phyloP scores from a whole-genome alignment of 2,113 vertebrate genomes.

The Microtus pennsylvanicus region DNA sequence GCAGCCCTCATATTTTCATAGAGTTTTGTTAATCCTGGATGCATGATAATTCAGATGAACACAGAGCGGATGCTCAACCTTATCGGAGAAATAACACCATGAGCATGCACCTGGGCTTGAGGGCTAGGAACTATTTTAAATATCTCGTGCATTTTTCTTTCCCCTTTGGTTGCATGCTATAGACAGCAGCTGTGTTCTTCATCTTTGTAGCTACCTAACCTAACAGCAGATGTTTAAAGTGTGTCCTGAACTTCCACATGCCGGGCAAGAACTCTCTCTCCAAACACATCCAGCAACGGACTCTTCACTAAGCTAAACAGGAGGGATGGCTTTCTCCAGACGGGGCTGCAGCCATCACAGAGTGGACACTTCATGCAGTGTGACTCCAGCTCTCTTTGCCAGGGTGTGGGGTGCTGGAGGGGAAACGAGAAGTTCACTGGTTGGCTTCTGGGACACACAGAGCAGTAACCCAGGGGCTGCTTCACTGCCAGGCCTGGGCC shows the following conservation, averaged over 20 bases:
- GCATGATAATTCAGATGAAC: neutral
- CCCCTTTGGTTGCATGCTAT: neutral
- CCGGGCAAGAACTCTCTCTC: neutral
- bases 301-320: neutral
- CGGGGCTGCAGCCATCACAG: neutral
- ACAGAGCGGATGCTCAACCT: neutral
- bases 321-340: neutral
- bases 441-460: constrained; percentile 19
- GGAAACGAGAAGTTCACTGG: neutral
- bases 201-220: neutral
- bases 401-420: neutral
- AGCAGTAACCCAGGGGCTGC: neutral
- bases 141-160: neutral
- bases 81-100: neutral
- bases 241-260: neutral
- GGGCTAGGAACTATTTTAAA: neutral
- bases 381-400: neutral
- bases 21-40: constrained; percentile 30
- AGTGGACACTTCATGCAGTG: neutral
- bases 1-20: neutral
- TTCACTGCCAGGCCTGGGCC: neutral
- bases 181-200: neutral
- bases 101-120: neutral
- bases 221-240: neutral
- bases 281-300: neutral